phyloP scores from a whole-genome alignment of 2,888 invertebrate genomes.

The Agrotis clavis region DNA sequence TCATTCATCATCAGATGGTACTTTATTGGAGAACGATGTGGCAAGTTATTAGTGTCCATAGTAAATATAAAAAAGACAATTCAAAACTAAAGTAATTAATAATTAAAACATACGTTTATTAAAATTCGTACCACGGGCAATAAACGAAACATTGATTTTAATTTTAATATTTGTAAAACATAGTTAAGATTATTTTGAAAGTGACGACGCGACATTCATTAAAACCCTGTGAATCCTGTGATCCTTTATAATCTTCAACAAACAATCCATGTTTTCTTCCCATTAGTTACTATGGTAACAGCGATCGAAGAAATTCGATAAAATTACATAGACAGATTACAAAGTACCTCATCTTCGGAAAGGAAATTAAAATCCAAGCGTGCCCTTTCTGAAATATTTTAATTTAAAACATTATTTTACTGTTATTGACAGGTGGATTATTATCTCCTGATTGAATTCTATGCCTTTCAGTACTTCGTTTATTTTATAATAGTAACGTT shows the following conservation, averaged over 20 bases:
- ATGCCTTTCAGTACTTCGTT: neutral
- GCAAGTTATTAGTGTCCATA: too few relatives aligned
- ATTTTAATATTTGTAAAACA: too few relatives aligned
- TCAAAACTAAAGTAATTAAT: too few relatives aligned
- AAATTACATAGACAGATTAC: constrained; percentile 41
- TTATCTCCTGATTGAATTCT: constrained; percentile 27
- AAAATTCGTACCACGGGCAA: too few relatives aligned
- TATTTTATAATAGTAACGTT: neutral
- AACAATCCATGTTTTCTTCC: constrained; percentile 20
- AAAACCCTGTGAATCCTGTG: neutral
- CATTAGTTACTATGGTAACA: neutral
- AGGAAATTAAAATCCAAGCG: constrained; percentile 50
- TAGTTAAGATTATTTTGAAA: too few relatives aligned
- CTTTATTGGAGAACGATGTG: too few relatives aligned
- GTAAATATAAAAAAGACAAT: too few relatives aligned
- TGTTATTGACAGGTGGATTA: constrained; percentile 40
- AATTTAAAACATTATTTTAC: constrained; percentile 56
- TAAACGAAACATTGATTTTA: too few relatives aligned
- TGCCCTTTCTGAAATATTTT: constrained; percentile 37
- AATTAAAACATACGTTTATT: too few relatives aligned
- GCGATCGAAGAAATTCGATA: constrained; percentile 27
- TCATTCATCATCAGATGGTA: too few relatives aligned
- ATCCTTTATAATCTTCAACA: neutral
- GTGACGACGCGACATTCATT: too few relatives aligned
- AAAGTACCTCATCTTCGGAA: constrained; percentile 34